Base-by-base conservation (phyloP, 2,888 invertebrate species). In the Lepidocyrtoides sp. region DNA sequence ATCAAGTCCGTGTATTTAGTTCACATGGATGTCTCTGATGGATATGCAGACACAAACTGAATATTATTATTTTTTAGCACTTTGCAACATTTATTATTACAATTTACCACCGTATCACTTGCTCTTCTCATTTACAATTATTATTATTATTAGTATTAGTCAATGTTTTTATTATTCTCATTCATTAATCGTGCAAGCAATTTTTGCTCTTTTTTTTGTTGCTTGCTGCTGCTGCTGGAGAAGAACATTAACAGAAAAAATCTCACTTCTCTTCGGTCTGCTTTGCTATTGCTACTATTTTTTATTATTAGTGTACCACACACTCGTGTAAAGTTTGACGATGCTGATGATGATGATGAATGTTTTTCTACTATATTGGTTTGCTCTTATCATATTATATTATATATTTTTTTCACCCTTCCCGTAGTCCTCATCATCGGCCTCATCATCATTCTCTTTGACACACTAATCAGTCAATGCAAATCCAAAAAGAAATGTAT, bases 391-490 rank as follows among this genome's bases (percentile, higher is more conserved):
- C 29, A 63, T n/a, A n/a, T n/a, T n/a, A n/a, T n/a, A n/a, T n/a
- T n/a, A n/a, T n/a, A n/a, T n/a, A 51, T 36, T 84, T 84, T 69
- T 51, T 36, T 51, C 75, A 54, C 77, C 57, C 41, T 79, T 17
- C 2, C 41, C 26, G 51, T 72, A 26, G 32, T 57, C 82, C 82
- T 79, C 72, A 54, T 72, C 82, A 75, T 88, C 88, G 75, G 44
- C 86, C 60, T 82, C 82, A 82, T 82, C 60, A 82, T 84, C 29
- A 44, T 87, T 54, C 29, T 69, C 54, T 83, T 89, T 89, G 89
- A 83, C 89, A 88, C 88, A 89, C 72, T 83, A 89, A 89, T 89
- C 89, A 84, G 89, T 89, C 89, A 75, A 89, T 89, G 83, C 60
- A 89, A 89, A 89, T 83, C 36, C 51, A 63, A 82, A 51, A 87